phyloP scores from a whole-genome alignment of 1,140 invertebrate species.

The Argopecten irradians region DNA sequence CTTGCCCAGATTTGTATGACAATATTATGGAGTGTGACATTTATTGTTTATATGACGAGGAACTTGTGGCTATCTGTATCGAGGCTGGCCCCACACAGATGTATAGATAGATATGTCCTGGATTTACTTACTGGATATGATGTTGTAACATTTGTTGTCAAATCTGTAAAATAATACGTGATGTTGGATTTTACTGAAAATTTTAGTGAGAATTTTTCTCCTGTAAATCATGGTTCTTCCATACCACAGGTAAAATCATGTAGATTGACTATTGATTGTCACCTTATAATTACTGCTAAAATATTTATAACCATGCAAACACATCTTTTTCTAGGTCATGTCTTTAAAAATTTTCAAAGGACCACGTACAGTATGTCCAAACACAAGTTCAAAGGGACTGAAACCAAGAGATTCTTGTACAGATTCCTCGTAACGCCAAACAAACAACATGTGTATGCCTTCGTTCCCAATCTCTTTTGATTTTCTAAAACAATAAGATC shows the following conservation, averaged over 20 bases:
- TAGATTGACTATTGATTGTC: neutral
- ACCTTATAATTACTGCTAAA: no score
- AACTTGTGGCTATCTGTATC: neutral
- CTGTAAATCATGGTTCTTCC: neutral
- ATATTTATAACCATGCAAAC: no score
- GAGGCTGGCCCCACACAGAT: neutral
- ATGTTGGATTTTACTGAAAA: conserved; percentile 12
- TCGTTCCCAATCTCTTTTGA: no score
- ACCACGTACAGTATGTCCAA: no score
- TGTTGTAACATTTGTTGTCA: neutral
- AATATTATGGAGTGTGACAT: neutral
- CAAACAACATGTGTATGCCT: no score
- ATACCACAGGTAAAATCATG: neutral
- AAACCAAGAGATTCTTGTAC: no score
- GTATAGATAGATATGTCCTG: no score
- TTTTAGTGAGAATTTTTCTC: neutral
- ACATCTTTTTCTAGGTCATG: no score
- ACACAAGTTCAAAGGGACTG: no score
- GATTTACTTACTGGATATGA: neutral
- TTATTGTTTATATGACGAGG: neutral
- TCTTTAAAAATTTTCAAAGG: no score
- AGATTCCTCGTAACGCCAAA: no score
- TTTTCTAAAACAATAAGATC: no score
- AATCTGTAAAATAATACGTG: neutral
- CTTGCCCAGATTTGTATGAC: conserved; percentile 20